Base-by-base conservation (phyloP, 2,888 invertebrate genomes). In the Rhagonycha lutea region DNA sequence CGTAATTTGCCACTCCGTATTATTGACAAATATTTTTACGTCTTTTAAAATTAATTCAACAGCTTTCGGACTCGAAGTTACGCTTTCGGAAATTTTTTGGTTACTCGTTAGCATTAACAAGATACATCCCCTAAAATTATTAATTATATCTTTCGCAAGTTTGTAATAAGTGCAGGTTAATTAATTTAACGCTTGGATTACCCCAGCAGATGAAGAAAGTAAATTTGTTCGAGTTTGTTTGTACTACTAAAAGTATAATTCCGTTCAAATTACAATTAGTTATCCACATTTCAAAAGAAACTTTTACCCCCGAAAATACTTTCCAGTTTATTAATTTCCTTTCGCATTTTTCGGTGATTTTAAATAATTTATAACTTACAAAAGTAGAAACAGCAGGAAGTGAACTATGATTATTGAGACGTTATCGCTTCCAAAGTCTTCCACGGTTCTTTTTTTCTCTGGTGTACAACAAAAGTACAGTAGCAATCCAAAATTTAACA, bases 1-100 rank as follows among this genome's bases (percentile, higher is more conserved):
- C 79, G 91, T 89, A 79, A 93, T 89, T 87, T 93, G 92, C 84
- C 89, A 87, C 82, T 92, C 91, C n/a, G 92, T 90, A 83, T 92
- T 91, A 81, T 90, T 88, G 74, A 92, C 87, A 83, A 92, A 93
- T 73, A 90, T 89, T 83, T 90, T 89, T 70, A 92, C 86, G 85
- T 93, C 93, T 79, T 90, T 89, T 69, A 92, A 88, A 47, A 91
- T 90, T 14, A 90, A 89, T 82, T 90, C 88, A 72, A 91, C 86
- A 78, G 90, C 89, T 76, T 88, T 86, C 62, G 91, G 90, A 70
- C 91, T 88, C 84, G 88, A 89, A 75, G 89, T 88, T 77, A 92
- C 88, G 24, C 91, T 90, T 73, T 87, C 85, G 67, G 91, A 89
- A 73, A 92, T 88, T 80, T 91, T 90, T 84, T 92, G 91, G 86